Percentiles rank a stretch among this genome's conserved stretches.
These are phyloP conservation scores for Zhuqinia jingwanae DNA, from an alignment of 2,888 invertebrate genomes.

Conservation along the genomic window DNA sequence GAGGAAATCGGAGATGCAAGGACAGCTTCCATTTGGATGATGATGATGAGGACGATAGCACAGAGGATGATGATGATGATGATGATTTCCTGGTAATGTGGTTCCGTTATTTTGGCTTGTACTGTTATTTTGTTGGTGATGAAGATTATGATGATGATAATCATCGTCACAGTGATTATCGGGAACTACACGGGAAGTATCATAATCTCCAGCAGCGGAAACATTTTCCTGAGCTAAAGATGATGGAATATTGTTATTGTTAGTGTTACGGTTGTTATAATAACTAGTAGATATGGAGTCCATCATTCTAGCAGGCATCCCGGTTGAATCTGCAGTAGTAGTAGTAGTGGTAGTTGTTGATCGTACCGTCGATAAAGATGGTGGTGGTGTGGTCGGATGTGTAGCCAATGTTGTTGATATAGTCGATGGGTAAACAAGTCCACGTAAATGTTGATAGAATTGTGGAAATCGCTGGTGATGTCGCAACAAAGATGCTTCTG, in stretches of 20 bases:
- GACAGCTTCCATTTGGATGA: background rate
- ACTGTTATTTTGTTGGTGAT: constrained; percentile 11
- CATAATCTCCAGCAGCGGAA: background rate
- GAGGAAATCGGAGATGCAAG: constrained; percentile 7
- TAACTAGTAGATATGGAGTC: background rate
- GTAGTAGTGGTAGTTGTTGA: background rate
- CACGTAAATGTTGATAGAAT: background rate
- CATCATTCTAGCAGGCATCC: too few species aligned
- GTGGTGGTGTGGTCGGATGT: background rate
- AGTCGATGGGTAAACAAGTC: background rate
- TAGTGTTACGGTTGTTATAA: constrained; percentile 2
- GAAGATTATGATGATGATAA: constrained; percentile 52
- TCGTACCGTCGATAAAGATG: constrained; percentile 8
- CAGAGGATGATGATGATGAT: background rate
- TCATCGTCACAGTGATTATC: constrained; percentile 30
- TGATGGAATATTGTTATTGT: constrained; percentile 6
- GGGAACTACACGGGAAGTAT: background rate
- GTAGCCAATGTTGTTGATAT: background rate
- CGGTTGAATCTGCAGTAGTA: too few species aligned
- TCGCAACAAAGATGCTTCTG: constrained; percentile 22
- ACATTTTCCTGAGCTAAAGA: background rate
- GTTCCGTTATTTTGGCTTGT: constrained; percentile 21
- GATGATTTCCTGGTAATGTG: constrained; percentile 52
- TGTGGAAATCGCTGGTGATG: background rate
- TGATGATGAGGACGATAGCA: constrained; percentile 14